phyloP scores from a whole-genome alignment of 1,140 invertebrate species.

The Zophobas morio region DNA sequence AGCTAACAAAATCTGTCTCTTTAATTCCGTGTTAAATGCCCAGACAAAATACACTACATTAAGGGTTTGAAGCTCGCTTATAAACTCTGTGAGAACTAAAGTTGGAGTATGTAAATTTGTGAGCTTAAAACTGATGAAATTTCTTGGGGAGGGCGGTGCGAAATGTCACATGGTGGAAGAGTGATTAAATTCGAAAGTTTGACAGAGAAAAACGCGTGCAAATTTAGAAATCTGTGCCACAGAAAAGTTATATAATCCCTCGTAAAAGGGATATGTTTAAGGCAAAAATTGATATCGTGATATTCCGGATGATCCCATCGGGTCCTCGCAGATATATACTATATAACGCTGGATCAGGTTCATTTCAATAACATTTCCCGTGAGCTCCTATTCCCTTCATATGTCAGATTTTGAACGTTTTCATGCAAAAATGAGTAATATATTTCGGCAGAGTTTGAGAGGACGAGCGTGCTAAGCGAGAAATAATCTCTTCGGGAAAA shows the following conservation, averaged over 20 bases:
- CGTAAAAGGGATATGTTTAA: conserved; percentile 45
- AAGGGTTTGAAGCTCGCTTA: conserved; percentile 49
- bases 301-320: conserved; percentile 45
- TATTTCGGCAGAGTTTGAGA: conserved; percentile 15
- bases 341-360: conserved; percentile 44
- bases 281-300: conserved; percentile 47
- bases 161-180: conserved; percentile 43
- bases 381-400: conserved; percentile 42
- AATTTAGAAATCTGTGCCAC: conserved; percentile 17
- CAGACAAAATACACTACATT: conserved; percentile 54
- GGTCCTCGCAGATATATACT: conserved; percentile 38
- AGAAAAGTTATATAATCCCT: conserved; percentile 41
- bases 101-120: conserved; percentile 51
- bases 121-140: conserved; percentile 49
- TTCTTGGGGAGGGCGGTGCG: conserved; percentile 31
- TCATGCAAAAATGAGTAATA: conserved; percentile 48
- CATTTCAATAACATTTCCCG: conserved; percentile 51
- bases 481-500: conserved; percentile 27
- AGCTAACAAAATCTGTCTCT: conserved; percentile 53
- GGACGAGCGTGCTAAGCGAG: conserved; percentile 6
- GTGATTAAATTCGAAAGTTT: conserved; percentile 25
- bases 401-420: conserved; percentile 45
- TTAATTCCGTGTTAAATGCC: conserved; percentile 52
- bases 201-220: conserved; percentile 17
- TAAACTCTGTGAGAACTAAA: conserved; percentile 49